Conservation (phyloP, 2,797 vertebrate genomes). For the Pseudochirops cupreus region DNA sequence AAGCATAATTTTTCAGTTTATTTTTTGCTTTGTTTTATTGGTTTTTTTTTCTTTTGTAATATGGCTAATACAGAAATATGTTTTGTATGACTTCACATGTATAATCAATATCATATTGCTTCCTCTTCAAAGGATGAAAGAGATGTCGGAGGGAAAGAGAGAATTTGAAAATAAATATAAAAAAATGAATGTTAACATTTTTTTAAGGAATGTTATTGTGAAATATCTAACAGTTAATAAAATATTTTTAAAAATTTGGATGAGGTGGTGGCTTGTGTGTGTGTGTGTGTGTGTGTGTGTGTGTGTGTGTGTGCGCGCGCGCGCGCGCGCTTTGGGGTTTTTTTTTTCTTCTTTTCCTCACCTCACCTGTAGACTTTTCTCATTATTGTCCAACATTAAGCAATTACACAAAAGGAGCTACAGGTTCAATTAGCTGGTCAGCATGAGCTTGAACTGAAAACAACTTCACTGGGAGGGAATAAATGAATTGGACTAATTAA, state of each 20-base stretch:
- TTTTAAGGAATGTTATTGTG: not conserved
- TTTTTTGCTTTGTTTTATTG: not conserved
- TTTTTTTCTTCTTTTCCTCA: not conserved
- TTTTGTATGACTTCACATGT: not conserved
- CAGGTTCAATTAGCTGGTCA: not conserved
- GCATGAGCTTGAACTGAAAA: not conserved
- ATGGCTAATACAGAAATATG: not conserved
- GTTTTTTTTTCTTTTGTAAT: not conserved
- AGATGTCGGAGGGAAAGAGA: not conserved
- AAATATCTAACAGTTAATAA: not conserved
- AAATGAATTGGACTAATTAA: not conserved
- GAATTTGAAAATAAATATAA: not conserved
- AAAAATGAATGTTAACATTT: not conserved
- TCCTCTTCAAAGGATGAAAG: not conserved
- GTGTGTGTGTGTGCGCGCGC: not conserved
- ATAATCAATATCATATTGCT: not conserved
- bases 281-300: too few species aligned
- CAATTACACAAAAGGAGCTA: not conserved
- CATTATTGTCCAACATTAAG: not conserved
- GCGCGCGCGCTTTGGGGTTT: not conserved
- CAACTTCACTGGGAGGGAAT: not conserved
- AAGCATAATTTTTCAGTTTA: too few species aligned
- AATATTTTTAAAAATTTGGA: not conserved
- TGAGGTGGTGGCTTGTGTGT: not conserved
- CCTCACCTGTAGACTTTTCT: not conserved